Evolutionary conservation across 2,888 invertebrate genomes (phyloP).

Genomic region (Eucera pruinosa): DNA sequence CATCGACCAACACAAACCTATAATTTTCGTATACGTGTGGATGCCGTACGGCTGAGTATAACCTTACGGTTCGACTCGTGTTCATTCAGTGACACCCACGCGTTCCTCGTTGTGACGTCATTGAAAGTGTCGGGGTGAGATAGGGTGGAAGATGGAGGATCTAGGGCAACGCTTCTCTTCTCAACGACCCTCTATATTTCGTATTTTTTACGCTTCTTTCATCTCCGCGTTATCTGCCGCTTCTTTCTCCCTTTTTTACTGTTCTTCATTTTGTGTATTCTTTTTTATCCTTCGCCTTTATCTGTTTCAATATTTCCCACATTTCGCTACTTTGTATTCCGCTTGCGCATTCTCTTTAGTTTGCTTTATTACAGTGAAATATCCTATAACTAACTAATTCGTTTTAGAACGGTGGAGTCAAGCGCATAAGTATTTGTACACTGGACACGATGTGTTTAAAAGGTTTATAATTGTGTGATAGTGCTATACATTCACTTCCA

Average conservation of each 20-base stretch:
- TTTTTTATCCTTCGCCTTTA: background rate
- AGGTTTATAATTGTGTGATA: too few relatives aligned
- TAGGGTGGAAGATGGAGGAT: conserved; percentile 28
- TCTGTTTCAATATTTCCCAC: too few relatives aligned
- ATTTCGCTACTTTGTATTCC: too few relatives aligned
- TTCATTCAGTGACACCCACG: conserved; percentile 69
- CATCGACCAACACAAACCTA: background rate
- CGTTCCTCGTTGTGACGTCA: conserved; percentile 74
- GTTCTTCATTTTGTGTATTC: background rate
- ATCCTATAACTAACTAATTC: too few relatives aligned
- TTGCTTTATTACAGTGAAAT: too few relatives aligned
- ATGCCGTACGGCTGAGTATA: conserved; percentile 1
- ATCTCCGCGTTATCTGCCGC: background rate
- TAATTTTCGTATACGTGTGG: background rate
- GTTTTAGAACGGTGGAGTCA: too few relatives aligned
- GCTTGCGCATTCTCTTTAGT: too few relatives aligned
- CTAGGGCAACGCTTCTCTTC: conserved; percentile 32
- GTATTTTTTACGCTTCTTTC: background rate
- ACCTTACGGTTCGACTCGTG: conserved; percentile 5
- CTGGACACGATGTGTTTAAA: too few relatives aligned
- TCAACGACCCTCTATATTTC: too few relatives aligned
- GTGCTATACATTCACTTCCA: too few relatives aligned
- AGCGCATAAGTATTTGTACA: too few relatives aligned
- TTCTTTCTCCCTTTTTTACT: background rate
- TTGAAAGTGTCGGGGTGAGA: conserved; percentile 55